Conservation (phyloP, 2,113 vertebrate genomes). For the Nothoprocta pentlandii region DNA sequence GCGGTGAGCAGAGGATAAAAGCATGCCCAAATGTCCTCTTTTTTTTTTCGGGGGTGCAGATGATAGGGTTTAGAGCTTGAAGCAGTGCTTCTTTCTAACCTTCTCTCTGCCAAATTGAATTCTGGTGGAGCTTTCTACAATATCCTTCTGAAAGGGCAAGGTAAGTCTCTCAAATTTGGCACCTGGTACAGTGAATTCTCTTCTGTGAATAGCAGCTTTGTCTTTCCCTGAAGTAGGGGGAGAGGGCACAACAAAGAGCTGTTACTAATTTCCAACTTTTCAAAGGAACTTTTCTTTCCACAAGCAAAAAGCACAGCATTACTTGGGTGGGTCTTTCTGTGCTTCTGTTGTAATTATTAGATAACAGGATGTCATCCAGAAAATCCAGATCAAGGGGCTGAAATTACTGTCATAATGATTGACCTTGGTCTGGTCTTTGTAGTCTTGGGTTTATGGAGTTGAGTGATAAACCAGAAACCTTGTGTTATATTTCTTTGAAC, state of each 20-base stretch:
- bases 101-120: neutral
- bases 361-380: neutral
- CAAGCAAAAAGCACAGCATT: neutral
- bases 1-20: neutral
- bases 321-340: neutral
- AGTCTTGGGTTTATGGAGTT: neutral
- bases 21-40: slow-evolving; percentile 26
- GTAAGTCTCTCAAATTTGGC: neutral
- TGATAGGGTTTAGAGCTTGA: neutral
- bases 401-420: neutral
- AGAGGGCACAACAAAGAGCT: neutral
- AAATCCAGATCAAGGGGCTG: neutral
- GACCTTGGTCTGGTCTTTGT: neutral
- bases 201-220: neutral
- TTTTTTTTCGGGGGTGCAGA: neutral
- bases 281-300: rapidly evolving
- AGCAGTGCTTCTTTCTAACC: neutral
- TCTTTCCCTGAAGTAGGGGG: neutral
- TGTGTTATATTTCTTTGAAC: neutral
- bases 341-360: neutral
- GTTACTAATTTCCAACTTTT: neutral
- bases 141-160: neutral
- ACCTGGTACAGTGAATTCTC: neutral
- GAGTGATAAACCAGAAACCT: neutral
- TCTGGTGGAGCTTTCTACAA: neutral